Evolutionary conservation across 1,140 invertebrate genomes (phyloP), one percentile per base, ranked within the genome.

Genomic region (Drosophila trapezifrons): DNA sequence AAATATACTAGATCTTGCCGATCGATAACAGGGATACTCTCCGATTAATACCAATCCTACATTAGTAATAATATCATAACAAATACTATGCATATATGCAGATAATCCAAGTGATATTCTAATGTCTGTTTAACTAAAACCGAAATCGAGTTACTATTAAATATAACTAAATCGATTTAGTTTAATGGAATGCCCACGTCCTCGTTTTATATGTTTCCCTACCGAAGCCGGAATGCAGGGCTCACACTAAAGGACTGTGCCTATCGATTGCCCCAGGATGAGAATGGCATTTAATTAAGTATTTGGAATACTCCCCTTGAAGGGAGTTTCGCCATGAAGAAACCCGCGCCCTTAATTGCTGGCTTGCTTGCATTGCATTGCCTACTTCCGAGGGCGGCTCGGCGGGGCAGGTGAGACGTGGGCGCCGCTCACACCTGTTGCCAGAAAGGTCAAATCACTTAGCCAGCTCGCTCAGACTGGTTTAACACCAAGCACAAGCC

Each of bases 381-480:
- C 59, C 70, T 57, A 43, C 59, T 38, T 52, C n/a, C 35, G 35
- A 18, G 71, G 46, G 60, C 22, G 35, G 20, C 18, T 18, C 18
- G 22, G 22, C 22, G 12, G 37, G 3, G 18, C 22, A 49, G 32
- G 42, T 59, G 32, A 37, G n/a, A 17, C 6, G 20, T 7, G 38
- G 4, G 12, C 18, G 37, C 46, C 38, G 46, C 63, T 46, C 76
- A 78, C 83, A 86, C 83, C 83, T 86, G 83, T 86, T 86, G 83
- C 83, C 66, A 86, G 9, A 86, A 86, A 86, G 83, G 83, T 87
- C 83, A 80, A 76, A 73, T 76, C 72, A 74, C 49, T 80, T 85
- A 85, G 66, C 40, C 54, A 51, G 27, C 29, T 9, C 29, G 9
- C 47, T 20, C 32, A 2, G 5, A 35, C n/a, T 22, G 22, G 15